Base-by-base conservation (phyloP, 1,140 invertebrate species). In the Polypedilum pembai region DNA sequence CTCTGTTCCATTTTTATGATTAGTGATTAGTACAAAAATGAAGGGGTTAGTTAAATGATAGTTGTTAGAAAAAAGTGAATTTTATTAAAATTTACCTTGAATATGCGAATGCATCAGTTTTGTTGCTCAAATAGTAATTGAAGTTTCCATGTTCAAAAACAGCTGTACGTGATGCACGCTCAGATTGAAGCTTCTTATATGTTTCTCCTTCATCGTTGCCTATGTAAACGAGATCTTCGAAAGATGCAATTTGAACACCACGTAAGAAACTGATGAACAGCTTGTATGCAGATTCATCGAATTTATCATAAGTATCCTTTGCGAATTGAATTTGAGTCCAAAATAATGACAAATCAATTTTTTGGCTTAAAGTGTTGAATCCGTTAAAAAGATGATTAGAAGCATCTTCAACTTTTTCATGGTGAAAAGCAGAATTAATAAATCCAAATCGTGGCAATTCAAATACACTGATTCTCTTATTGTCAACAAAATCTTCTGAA, bases 201-300 rank as follows among this genome's bases (percentile, higher is more conserved):
- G 76, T 78, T 5, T 75, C 73, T 63, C 81, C 76, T 40, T 79
- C 79, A 0, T 76, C 24, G 5, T 33, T 74, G 40, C 79, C 82
- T 3, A 76, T 78, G 69, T 82, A 79, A 17, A 81, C 75, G 15
- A 80, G 79, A 80, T 85, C 88, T 81, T 82, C 88, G 79, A 85
- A 85, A 80, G 81, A 86, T 79, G 85, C 81, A 69, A 94, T 84
- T 0, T 91, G 87, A 0, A 90, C 90, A 1, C 92, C 93, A 0
- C 90, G 90, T 63, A 94, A 79, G 15, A 94, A 80, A 75, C 92
- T 84, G 7, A 87, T 86, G 76, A 94, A 84, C 41, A 88, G 87
- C 74, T 89, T 86, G 0, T 90, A 81, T 10, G 82, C 80, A 0
- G 80, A 81, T 0, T 79, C 78, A 74, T 80, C 74, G 33, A 69